Evolutionary conservation across 2,797 vertebrate genomes (phyloP), one percentile per base, ranked within the genome.

Genomic region (Coilia nasus): DNA sequence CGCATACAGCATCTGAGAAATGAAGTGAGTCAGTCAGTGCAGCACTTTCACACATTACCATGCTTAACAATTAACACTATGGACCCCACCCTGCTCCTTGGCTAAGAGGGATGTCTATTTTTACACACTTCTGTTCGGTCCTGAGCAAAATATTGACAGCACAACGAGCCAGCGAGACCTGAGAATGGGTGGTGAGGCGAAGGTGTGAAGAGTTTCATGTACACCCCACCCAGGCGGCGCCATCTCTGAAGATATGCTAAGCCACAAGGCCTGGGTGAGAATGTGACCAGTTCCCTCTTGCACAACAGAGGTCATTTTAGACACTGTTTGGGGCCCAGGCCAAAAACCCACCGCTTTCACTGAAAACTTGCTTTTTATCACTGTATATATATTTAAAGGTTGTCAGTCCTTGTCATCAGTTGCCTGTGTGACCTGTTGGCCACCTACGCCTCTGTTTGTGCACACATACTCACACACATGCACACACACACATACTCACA

Each of bases 221-320:
- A 86, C 46, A 86, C 91, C 90, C 88, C 94, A 90, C 94, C 94
- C 93, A 84, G 41, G 81, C 80, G 64, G 64, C 86, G 85, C 81
- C 59, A 35, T 31, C 83, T 71, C 54, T 83, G 10, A 87, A 82
- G 88, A 93, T 88, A 93, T 94, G 94, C 93, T 90, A 94, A 94
- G 91, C 91, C 91, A 0, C 93, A 93, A 14, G 71, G 89, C 83
- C 83, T 28, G 7, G 87, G 87, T 87, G 86, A 89, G 90, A 87
- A 31, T 9, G 6, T 67, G 44, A 4, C 84, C 35, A 35, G 64
- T 82, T 80, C 71, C 41, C 67, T 83, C 6, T 5, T 4, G 17
- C 25, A 71, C 10, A 1, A 54, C 7, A 54, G 50, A 54, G 50
- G 50, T 54, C 50, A 10, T 54, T 41, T 41, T 41, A 41, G 5